Base-by-base conservation (phyloP, 2,797 vertebrate genomes). In the Fistularia tabacaria region DNA sequence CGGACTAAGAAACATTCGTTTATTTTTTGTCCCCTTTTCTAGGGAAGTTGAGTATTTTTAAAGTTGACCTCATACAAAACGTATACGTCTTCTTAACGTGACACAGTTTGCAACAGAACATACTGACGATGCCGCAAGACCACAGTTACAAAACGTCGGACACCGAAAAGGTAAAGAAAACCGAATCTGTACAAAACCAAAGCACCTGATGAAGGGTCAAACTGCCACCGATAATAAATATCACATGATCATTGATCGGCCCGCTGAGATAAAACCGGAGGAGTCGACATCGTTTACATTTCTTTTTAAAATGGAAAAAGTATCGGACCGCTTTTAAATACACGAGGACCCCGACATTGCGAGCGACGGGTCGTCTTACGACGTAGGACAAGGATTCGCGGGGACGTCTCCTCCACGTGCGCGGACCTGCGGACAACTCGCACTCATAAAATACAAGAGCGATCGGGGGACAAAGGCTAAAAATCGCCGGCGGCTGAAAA, bases 1-100 rank as follows among this genome's bases (percentile, higher is more conserved):
- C 42, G 39, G 7, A 86, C 57, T 90, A 90, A 90, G 88, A 92
- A 92, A 90, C 82, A 84, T 77, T 89, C 81, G 91, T 91, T 91
- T 86, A 88, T 91, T 87, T 74, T 76, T 80, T 25, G 2, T 25
- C 25, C 73, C 46, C 64, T 75, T 65, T 56, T 77, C 39, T 6
- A 40, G 10, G 39, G 39, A 40, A 40, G 10, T 40, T 40, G 3
- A 8, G 10, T 10, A 75, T 68, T 85, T 82, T 83, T 69, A 85
- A 78, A 82, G 44, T 65, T 83, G 65, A 59, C 66, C 75, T 79
- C 55, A 85, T 88, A 91, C 83, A 90, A 88, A 88, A 79, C 61
- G 73, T 71, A 68, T 44, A 74, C 66, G 63, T 70, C 62, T 66
- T 75, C 38, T 71, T 67, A 83, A 74, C 67, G 72, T 72, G 63